Evolutionary conservation across 2,888 invertebrate genomes (phyloP).

Genomic region (Smittia sp.): DNA sequence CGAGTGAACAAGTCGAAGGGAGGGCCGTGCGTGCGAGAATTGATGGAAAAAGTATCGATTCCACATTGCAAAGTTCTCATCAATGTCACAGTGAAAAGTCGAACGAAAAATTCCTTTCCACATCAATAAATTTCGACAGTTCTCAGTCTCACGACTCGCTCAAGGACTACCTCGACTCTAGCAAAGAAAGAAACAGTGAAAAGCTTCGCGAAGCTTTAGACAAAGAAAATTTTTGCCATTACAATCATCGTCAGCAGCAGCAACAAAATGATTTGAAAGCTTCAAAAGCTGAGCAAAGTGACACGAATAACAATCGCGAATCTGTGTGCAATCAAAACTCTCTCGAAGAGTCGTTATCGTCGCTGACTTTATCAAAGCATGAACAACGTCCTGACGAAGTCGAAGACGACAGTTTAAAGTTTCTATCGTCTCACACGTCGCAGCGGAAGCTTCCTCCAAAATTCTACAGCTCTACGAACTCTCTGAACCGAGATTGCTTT

Average conservation of each 20-base stretch:
- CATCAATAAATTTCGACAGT: slow-evolving; percentile 1
- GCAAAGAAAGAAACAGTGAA: neutral
- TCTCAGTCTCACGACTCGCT: neutral
- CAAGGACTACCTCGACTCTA: neutral
- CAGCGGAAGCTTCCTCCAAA: slow-evolving; percentile 36
- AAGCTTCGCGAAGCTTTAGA: neutral
- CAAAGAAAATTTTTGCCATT: neutral
- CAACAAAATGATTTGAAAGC: neutral
- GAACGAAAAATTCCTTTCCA: neutral
- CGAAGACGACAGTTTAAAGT: neutral
- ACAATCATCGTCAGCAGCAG: neutral
- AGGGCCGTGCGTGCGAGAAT: neutral
- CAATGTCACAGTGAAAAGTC: slow-evolving; percentile 17
- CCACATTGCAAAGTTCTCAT: slow-evolving; percentile 3
- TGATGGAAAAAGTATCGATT: slow-evolving; percentile 21
- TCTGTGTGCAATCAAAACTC: slow-evolving; percentile 33
- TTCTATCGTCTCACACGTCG: slow-evolving; percentile 39
- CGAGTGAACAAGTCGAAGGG: neutral
- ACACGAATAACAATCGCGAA: slow-evolving; percentile 34
- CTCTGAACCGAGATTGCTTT: slow-evolving; percentile 45
- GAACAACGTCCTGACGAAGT: neutral
- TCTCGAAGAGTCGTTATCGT: neutral
- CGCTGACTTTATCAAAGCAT: neutral
- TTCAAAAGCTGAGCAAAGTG: slow-evolving; percentile 14
- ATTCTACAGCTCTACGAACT: slow-evolving; percentile 32